Conservation (phyloP, 2,113 vertebrate genomes). For the Salvelinus sp. region DNA sequence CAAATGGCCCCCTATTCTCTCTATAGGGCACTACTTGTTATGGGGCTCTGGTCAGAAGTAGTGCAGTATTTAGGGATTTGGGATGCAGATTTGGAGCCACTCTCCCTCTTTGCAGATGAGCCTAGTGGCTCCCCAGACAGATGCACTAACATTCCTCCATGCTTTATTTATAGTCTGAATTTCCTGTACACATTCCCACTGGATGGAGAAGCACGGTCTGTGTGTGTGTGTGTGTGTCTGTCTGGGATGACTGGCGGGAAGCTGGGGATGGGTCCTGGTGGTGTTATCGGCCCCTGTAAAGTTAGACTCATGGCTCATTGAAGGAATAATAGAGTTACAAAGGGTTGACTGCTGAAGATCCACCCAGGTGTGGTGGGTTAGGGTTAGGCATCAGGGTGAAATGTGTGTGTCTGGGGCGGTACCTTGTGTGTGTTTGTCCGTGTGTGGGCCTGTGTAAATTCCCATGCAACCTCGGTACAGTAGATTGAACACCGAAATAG, state of each 20-base stretch:
- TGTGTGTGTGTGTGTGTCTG: background rate
- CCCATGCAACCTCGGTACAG: background rate
- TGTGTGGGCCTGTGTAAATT: background rate
- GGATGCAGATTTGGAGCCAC: background rate
- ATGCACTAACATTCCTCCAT: slow-evolving; percentile 21
- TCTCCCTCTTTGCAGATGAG: slow-evolving; percentile 22
- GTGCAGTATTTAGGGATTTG: too few species aligned
- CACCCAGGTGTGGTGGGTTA: background rate
- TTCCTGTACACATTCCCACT: slow-evolving; percentile 42
- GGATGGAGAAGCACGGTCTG: slow-evolving; percentile 1
- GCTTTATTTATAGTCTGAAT: slow-evolving; percentile 43
- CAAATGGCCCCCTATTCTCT: too few species aligned
- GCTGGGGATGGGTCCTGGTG: slow-evolving; percentile 20
- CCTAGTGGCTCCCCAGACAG: slow-evolving; percentile 7
- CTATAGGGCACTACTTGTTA: too few species aligned
- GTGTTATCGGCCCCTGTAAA: slow-evolving; percentile 14
- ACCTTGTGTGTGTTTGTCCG: background rate
- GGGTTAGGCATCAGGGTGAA: background rate
- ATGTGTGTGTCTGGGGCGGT: background rate
- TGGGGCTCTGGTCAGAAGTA: too few species aligned
- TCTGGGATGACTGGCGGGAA: background rate
- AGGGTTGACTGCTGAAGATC: background rate
- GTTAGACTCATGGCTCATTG: background rate
- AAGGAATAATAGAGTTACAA: background rate
- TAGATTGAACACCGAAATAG: background rate